These are phyloP conservation scores for Ibycter americanus DNA, from an alignment of 2,797 vertebrate genomes.

Conservation along the genomic window DNA sequence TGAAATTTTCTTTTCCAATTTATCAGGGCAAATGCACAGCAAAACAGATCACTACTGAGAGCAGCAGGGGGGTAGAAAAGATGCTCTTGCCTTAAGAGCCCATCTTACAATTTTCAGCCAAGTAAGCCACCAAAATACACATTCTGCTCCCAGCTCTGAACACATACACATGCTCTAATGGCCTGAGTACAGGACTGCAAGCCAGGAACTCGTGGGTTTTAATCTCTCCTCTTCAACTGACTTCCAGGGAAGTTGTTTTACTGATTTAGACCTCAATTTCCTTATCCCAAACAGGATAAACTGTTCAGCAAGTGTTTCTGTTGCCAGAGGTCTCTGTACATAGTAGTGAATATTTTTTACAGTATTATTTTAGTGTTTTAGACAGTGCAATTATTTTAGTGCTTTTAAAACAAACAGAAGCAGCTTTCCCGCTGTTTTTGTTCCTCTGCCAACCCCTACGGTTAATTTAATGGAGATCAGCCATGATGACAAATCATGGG, in stretches of 20 bases:
- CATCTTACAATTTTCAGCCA: not conserved
- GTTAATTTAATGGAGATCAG: constrained; percentile 58
- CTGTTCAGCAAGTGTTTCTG: not conserved
- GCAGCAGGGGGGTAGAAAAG: not conserved
- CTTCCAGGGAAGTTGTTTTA: not conserved
- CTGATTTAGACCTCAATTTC: not conserved
- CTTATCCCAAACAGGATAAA: constrained; percentile 13
- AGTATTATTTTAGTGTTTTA: constrained; percentile 28
- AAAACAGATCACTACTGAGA: not conserved
- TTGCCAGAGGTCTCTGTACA: not conserved
- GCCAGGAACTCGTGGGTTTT: not conserved
- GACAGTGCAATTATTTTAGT: not conserved
- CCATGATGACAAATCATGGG: constrained; percentile 14
- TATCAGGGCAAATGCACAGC: not conserved
- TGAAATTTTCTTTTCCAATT: not conserved
- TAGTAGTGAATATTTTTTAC: constrained; percentile 5
- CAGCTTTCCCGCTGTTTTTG: constrained; percentile 48
- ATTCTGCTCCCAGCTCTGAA: not conserved
- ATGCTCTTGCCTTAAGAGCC: not conserved
- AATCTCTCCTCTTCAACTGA: not conserved
- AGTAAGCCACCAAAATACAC: not conserved
- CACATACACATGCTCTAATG: not conserved
- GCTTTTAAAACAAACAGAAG: constrained; percentile 58
- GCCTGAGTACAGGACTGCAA: not conserved
- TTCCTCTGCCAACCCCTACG: constrained; percentile 29